phyloP scores from a whole-genome alignment of 2,888 invertebrate genomes.

The Pristionchus fissidentatus region DNA sequence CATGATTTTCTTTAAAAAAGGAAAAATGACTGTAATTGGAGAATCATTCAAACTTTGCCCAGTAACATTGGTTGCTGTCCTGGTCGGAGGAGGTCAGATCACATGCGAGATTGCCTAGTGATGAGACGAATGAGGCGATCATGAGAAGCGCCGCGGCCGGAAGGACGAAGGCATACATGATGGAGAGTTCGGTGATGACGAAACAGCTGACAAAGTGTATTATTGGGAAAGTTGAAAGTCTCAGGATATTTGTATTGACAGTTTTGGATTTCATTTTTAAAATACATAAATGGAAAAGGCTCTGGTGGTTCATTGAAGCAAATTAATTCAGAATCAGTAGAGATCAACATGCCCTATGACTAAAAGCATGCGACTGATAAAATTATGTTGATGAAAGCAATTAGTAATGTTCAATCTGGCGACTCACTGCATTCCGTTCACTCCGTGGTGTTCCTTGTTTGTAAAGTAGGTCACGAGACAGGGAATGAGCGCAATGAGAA shows the following conservation, averaged over 20 bases:
- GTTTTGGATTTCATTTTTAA: too few relatives aligned
- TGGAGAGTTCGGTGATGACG: conserved; percentile 55
- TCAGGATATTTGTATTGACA: not conserved
- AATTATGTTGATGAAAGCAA: not conserved
- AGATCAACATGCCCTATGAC: too few relatives aligned
- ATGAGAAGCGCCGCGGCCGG: conserved; percentile 49
- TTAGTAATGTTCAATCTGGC: not conserved
- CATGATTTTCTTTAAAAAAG: conserved; percentile 35
- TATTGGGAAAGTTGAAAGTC: not conserved
- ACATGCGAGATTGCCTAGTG: conserved; percentile 48
- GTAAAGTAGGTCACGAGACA: conserved; percentile 54
- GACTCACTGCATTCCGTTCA: conserved; percentile 48
- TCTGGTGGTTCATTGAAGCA: too few relatives aligned
- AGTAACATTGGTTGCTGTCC: conserved; percentile 39
- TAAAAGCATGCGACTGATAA: too few relatives aligned
- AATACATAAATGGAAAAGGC: too few relatives aligned
- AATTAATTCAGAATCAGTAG: too few relatives aligned
- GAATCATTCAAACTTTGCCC: conserved; percentile 31
- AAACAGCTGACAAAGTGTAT: conserved; percentile 56
- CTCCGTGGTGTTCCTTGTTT: conserved; percentile 50
- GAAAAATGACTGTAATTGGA: not conserved
- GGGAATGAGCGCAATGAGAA: conserved; percentile 56
- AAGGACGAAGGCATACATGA: conserved; percentile 64
- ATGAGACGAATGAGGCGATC: not conserved
- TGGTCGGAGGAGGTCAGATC: conserved; percentile 4